Conservation (phyloP, 1,140 invertebrate genomes). For the Camponotus vicinus region DNA sequence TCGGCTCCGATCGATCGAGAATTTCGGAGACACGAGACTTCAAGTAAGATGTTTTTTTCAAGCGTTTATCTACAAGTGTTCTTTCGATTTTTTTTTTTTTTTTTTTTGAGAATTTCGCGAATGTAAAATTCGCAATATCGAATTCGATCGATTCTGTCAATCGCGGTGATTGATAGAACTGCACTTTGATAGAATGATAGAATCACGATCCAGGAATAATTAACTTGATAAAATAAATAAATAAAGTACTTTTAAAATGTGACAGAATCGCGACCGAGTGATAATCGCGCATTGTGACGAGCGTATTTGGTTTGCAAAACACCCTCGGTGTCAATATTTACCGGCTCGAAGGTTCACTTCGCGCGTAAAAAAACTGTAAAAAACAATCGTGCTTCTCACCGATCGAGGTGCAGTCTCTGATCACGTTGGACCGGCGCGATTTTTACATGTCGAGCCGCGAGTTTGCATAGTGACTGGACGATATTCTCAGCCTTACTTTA, state of each 20-base stretch:
- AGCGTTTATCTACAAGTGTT: neutral
- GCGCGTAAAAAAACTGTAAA: neutral
- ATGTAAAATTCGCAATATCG: neutral
- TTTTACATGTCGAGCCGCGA: neutral
- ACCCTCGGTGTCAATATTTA: constrained; percentile 34
- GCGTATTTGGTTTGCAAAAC: constrained; percentile 25
- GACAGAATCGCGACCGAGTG: neutral
- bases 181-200: too few relatives aligned
- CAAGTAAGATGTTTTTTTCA: neutral
- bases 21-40: neutral
- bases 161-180: neutral
- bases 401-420: constrained; percentile 6
- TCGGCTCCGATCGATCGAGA: neutral
- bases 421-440: neutral
- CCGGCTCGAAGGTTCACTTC: neutral
- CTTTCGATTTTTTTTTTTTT: too few relatives aligned
- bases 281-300: constrained; percentile 3
- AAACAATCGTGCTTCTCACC: neutral
- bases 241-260: neutral
- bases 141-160: neutral
- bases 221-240: too few relatives aligned
- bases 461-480: constrained; percentile 45
- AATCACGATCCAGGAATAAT: too few relatives aligned
- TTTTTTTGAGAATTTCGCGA: neutral
- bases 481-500: constrained; percentile 49